Conservation (phyloP, 2,888 invertebrate species). For the Diploptera punctata region DNA sequence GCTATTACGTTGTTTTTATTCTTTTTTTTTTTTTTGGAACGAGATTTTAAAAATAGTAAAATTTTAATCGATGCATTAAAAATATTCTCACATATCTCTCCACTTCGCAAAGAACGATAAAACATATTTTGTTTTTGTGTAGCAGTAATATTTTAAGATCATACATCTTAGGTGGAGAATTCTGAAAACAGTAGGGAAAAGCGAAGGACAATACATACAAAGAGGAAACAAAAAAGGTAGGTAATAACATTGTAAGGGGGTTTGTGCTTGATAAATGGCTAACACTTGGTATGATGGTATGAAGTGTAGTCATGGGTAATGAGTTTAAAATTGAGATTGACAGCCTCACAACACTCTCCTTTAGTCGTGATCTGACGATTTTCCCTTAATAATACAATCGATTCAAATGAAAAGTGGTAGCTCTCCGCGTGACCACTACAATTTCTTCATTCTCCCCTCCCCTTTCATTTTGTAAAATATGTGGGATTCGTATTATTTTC, state of each 20-base stretch:
- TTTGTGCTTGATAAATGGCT: neutral
- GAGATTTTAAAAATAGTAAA: no score
- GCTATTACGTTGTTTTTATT: no score
- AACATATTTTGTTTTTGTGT: no score
- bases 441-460: neutral
- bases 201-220: neutral
- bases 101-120: no score
- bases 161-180: no score
- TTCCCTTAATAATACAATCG: conserved; percentile 33
- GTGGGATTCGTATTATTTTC: neutral
- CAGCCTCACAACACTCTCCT: conserved; percentile 28
- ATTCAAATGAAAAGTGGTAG: conserved; percentile 31
- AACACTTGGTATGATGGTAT: neutral
- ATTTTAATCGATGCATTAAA: no score
- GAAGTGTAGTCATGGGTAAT: conserved; percentile 33
- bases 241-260: neutral
- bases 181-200: neutral
- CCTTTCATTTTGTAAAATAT: neutral
- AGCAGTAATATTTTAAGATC: no score
- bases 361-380: conserved; percentile 32
- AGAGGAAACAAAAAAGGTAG: neutral
- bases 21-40: no score
- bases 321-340: conserved; percentile 41
- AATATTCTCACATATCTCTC: no score
- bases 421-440: neutral